These are phyloP conservation scores for Neuroscelio doddi DNA, from an alignment of 2,888 invertebrate genomes.

Conservation along the genomic window DNA sequence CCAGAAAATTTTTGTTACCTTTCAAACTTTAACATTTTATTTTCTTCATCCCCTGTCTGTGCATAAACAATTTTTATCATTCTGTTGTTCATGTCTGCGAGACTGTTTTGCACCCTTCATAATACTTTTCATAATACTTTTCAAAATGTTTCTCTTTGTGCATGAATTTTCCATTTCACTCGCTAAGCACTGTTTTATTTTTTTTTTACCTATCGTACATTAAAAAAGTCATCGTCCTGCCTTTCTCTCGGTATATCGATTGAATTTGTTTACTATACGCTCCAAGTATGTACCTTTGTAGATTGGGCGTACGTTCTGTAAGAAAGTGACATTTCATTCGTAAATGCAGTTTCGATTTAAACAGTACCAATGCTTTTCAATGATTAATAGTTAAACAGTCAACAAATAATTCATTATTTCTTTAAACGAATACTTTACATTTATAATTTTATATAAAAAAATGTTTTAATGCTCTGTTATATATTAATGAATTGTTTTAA, in stretches of 20 bases:
- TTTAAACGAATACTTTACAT: too few species aligned
- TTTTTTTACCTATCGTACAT: slow-evolving; percentile 17
- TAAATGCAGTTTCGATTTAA: too few species aligned
- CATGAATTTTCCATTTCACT: slow-evolving; percentile 43
- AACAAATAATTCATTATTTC: too few species aligned
- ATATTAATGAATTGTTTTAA: too few species aligned
- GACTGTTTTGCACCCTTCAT: slow-evolving; percentile 28
- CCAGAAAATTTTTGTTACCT: too few species aligned
- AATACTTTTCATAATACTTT: slow-evolving; percentile 19
- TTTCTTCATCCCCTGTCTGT: too few species aligned
- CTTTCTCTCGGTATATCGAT: slow-evolving; percentile 29
- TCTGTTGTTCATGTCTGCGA: slow-evolving; percentile 32
- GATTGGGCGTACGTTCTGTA: slow-evolving; percentile 31
- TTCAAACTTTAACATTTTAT: too few species aligned
- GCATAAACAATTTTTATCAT: too few species aligned
- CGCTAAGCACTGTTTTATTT: slow-evolving; percentile 38
- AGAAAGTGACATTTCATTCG: background rate
- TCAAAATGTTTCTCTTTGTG: slow-evolving; percentile 36
- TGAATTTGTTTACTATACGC: slow-evolving; percentile 30
- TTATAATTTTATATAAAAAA: too few species aligned
- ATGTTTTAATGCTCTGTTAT: too few species aligned
- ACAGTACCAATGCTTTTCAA: too few species aligned
- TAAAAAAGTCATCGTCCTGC: slow-evolving; percentile 19
- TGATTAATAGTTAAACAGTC: too few species aligned
- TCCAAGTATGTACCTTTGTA: slow-evolving; percentile 34